Evolutionary conservation across 2,113 vertebrate species (phyloP).

Genomic region (Choloepus hoffmanni): DNA sequence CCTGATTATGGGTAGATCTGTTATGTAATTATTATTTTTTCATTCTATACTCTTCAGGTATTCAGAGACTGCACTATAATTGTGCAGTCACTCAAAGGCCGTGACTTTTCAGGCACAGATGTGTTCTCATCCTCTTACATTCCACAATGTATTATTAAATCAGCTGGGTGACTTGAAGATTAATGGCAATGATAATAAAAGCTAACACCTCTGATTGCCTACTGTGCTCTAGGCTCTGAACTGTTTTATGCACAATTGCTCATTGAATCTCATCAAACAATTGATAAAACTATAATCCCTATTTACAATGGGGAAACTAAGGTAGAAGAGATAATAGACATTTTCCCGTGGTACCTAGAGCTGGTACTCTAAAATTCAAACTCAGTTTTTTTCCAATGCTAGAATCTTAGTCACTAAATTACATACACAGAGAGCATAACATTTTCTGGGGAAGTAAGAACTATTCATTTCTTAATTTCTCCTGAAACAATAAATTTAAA

Average conservation of each 20-base stretch:
- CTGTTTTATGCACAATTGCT: neutral
- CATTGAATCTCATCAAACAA: neutral
- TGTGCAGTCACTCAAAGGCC: neutral
- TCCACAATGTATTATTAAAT: neutral
- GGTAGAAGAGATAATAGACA: neutral
- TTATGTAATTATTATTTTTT: neutral
- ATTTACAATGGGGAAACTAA: neutral
- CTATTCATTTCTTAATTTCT: neutral
- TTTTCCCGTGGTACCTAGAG: neutral
- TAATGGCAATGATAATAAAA: neutral
- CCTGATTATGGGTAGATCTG: neutral
- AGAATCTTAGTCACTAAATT: neutral
- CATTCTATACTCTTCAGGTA: neutral
- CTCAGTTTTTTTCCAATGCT: neutral
- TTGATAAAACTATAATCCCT: neutral
- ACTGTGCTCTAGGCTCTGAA: neutral
- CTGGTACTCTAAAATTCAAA: conserved; percentile 36
- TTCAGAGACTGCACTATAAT: neutral
- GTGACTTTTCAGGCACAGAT: neutral
- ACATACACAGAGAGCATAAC: neutral
- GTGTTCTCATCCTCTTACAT: neutral
- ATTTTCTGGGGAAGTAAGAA: neutral
- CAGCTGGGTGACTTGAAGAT: neutral
- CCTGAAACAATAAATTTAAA: neutral
- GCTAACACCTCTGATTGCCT: neutral